Base-by-base conservation (phyloP, 2,113 vertebrate species). In the Mirounga angustirostris region DNA sequence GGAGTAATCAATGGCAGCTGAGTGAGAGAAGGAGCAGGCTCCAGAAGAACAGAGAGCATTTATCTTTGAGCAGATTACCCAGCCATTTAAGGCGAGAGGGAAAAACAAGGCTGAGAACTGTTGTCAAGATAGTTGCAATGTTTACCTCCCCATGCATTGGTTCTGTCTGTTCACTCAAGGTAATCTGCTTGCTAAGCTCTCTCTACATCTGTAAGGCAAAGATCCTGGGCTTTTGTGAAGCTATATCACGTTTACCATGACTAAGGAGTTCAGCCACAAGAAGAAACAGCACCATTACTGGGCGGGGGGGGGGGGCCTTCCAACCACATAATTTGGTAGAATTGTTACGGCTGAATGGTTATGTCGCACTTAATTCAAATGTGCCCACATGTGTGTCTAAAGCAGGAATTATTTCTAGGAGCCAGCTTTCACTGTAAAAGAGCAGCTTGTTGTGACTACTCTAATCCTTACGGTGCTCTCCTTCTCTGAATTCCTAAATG, bases 1-100 rank as follows among this genome's bases (percentile, higher is more conserved):
- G 87, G 69, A 63, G 28, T 69, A 67, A 97, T 97, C 97, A 83
- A 93, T 90, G 93, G 36, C 16, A 74, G 63, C 21, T 46, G 18
- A 90, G 63, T 36, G 84, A 91, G 89, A 90, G 76, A 61, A 88
- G 76, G 54, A 79, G 94, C 65, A 33, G 40, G 22, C 58, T 90
- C 59, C 3, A 6, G 10, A 15, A 92, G 21, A 67, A 43, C 19
- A n/a, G 30, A 92, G 46, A 40, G 13, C 24, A 40, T 86, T 79
- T 73, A 58, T 93, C 87, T 91, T 40, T 67, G 80, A 58, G 52
- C 33, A 96, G 92, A 96, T 58, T 65, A 87, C 61, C 79, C 19
- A 16, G 33, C 63, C 76, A 43, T 46, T 59, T 33, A 91, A 46
- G 14, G 65, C 58, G 6, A 54, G 36, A 61, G 21, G n/a, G n/a